Base-by-base conservation (phyloP, 2,113 vertebrate species). In the Odocoileus hemionus region DNA sequence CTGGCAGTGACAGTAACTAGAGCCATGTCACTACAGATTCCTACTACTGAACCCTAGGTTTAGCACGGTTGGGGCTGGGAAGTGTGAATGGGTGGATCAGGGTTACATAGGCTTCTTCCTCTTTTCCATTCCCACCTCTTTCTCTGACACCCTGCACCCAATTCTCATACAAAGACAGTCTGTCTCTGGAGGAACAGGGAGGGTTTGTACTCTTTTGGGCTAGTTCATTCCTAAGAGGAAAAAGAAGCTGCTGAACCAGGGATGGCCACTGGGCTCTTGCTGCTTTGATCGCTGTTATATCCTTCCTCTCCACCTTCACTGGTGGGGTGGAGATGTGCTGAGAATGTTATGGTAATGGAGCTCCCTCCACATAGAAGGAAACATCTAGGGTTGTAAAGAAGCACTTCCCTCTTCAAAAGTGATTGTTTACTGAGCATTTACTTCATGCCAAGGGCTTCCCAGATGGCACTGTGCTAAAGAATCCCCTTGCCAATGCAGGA, bases 11-110 rank as follows among this genome's bases (percentile, higher is more conserved):
- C 7, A 16, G 50, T 43, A 60, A 36, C 45, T 15, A 19, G 52
- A 54, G 21, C 6, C 78, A 5, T 13, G 4, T 11, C 45, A 30
- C 17, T 21, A 33, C 3, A 7, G 25, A 61, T 45, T 70, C 9
- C 21, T 39, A 1, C 13, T 23, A 6, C 4, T 0, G 43, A 89
- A 33, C 52, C 45, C 70, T 0, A 1, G 64, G 58, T 36, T 19
- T 58, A 45, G 93, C 82, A 85, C 13, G 26, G 1, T 2, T 55
- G 23, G 45, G 57, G 8, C 57, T 67, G 33, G 23, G 19, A 39
- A 39, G 11, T 14, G 47, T 0, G 17, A 67, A 33, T 28, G 74
- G 54, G 50, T 1, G 23, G 64, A 26, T 33, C 7, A n/a, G 74
- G 45, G n/a, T 25, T 84, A 23, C 23, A 10, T 6, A n/a, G 30